Base-by-base conservation (phyloP, 2,888 invertebrate genomes). In the Ophonus ardosiacus region DNA sequence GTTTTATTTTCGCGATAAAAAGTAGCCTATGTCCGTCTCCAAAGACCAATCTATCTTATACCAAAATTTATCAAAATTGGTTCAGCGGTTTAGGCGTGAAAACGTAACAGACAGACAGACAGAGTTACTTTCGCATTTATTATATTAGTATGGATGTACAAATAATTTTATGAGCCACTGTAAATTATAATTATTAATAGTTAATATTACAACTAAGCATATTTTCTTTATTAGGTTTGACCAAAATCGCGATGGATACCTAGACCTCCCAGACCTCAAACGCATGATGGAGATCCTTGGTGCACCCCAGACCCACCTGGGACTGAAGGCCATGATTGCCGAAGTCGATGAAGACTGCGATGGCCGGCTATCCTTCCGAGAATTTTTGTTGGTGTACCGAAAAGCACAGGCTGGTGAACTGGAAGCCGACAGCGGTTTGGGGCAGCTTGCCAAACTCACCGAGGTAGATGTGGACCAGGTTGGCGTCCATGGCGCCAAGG, bases 241-340 rank as follows among this genome's bases (percentile, higher is more conserved):
- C 90, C 96, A 95, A 86, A 97, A 97, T 61, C 94, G 93, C 87
- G 98, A 99, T 91, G 97, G 97, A 59, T 98, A 94, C 90, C 93
- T 99, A 88, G 97, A 98, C 91, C 92, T 99, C 87, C 94, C 94
- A 31, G 98, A 99, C 91, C 92, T 99, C 87, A 99, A 99, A 91
- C 93, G 96, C 31, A 98, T 98, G 98, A 98, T 98, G 98, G 99
- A 99, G 91, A 96, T 97, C 86, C 92, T 99, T 84, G 98, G 97
- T 8, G 98, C 97, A 0, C 98, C 99, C 13, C 99, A 99, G 92
- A 99, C 99, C 0, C 98, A 99, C 91, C 93, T 99, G 81, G 97
- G 97, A 0, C 93, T 99, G 31, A 99, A 99, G 91, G 96, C 95
- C 56, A 98, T 99, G 98, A 99, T 99, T 89, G 94, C 96, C 86